Base-by-base conservation (phyloP, 30 jellyfish, hydroid and myxozoan genomes). In the Aurelia sp. region DNA sequence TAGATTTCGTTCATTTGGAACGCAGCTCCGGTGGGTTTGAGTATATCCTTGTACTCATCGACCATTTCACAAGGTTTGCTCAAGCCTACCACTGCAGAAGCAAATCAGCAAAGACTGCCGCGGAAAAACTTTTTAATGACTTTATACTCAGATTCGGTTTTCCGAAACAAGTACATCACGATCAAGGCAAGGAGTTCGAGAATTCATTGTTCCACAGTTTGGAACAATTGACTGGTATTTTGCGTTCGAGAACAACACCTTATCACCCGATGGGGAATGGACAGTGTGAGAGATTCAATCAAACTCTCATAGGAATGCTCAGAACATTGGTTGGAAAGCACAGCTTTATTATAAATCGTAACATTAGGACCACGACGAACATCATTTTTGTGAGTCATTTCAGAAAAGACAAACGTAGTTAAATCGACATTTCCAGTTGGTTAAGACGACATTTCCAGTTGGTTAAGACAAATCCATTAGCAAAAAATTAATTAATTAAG, bases 141-240 rank as follows among this genome's bases (percentile, higher is more conserved):
- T 75, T 75, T 30, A 58, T 76, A n/a, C 96, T 27, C 13, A 44
- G 82, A n/a, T 85, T 85, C 30, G 94, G 94, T 27, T 85, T 19
- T 62, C 88, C 96, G 16, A 74, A 58, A 18, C 61, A 69, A 24
- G 58, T 75, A 15, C 85, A 62, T 53, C 91, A 87, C 62, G 91
- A 75, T 72, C 90, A 87, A 67, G 96, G 91, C 62, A 53, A 68
- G 53, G 91, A 76, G 61, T 87, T 87, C 57, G 96, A 72, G 48
- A 87, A 75, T 51, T 66, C 76, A 18, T 33, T 87, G 22, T 87
- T 76, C 9, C 78, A 87, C 69, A 19, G 35, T 50, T 59, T 87
- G 17, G 69, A 87, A 67, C 64, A 22, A 20, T 72, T 68, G 89
- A 40, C 51, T 4, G 51, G 51, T 40, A 40, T 3, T 58, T 75